These are phyloP conservation scores for Muscicapa comitata DNA, from an alignment of 2,797 vertebrate genomes.

Conservation along the genomic window DNA sequence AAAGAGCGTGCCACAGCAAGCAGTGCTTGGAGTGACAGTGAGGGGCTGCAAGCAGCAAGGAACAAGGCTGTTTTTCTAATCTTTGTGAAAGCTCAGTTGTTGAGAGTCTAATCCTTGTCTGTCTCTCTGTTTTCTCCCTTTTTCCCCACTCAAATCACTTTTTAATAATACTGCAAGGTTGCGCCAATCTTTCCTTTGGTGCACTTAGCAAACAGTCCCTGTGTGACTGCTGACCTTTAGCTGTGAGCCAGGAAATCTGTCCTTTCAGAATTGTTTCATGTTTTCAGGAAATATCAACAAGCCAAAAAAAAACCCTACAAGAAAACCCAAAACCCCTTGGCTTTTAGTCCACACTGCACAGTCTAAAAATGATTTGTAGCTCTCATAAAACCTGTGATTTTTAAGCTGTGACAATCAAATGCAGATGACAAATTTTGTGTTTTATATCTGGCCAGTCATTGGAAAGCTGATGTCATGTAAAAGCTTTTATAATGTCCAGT, in stretches of 20 bases:
- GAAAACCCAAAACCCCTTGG: background rate
- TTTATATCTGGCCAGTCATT: background rate
- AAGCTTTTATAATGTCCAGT: background rate
- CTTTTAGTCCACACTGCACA: background rate
- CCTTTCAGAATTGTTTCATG: constrained; percentile 35
- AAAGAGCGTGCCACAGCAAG: background rate
- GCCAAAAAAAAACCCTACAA: background rate
- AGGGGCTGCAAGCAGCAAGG: background rate
- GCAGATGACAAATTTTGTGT: background rate
- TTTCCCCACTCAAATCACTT: background rate
- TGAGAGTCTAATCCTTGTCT: background rate
- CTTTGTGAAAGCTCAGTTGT: constrained; percentile 16
- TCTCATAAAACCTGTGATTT: background rate
- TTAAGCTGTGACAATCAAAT: background rate
- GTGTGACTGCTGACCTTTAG: constrained; percentile 53
- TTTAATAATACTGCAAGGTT: background rate
- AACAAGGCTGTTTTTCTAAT: constrained; percentile 9
- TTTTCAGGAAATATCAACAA: constrained; percentile 50
- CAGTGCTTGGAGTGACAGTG: background rate
- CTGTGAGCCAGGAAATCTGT: constrained; percentile 36
- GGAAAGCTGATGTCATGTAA: background rate
- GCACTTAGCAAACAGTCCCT: background rate
- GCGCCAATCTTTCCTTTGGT: background rate
- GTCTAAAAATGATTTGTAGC: background rate
- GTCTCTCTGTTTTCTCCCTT: background rate